phyloP scores from a whole-genome alignment of 2,113 vertebrate genomes.

The Caloenas nicobarica region DNA sequence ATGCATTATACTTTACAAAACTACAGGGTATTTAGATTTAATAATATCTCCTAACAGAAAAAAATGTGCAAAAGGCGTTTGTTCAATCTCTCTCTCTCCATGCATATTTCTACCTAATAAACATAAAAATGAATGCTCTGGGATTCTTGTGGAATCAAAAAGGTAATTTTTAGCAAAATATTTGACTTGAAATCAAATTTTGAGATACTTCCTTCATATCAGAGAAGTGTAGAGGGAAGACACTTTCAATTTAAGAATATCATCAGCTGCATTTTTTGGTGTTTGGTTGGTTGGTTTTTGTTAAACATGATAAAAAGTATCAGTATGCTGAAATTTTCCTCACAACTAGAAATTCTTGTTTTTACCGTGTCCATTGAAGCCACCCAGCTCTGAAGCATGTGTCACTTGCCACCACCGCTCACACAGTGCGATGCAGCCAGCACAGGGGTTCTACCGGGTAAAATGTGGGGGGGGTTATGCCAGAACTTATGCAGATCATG shows the following conservation, averaged over 20 bases:
- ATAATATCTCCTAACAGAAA: neutral
- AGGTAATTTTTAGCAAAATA: neutral
- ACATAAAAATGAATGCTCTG: neutral
- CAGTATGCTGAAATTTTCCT: neutral
- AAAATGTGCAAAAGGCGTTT: neutral
- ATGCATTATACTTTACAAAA: neutral
- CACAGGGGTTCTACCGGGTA: neutral
- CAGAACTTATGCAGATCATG: neutral
- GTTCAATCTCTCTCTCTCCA: neutral
- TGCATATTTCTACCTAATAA: neutral
- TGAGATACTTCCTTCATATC: neutral
- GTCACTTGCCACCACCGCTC: neutral
- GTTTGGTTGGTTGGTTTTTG: neutral
- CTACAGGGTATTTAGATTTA: neutral
- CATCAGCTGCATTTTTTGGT: neutral
- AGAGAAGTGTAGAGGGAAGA: neutral
- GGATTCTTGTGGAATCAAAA: neutral
- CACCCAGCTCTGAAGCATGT: neutral
- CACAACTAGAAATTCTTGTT: neutral
- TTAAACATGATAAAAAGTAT: neutral
- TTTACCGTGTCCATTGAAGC: neutral
- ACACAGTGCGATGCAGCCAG: neutral
- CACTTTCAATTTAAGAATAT: neutral
- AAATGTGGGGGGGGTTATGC: fast-evolving
- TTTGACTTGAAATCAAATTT: neutral